Base-by-base conservation (phyloP, 1,140 invertebrate genomes). In the Colletes latitarsis region DNA sequence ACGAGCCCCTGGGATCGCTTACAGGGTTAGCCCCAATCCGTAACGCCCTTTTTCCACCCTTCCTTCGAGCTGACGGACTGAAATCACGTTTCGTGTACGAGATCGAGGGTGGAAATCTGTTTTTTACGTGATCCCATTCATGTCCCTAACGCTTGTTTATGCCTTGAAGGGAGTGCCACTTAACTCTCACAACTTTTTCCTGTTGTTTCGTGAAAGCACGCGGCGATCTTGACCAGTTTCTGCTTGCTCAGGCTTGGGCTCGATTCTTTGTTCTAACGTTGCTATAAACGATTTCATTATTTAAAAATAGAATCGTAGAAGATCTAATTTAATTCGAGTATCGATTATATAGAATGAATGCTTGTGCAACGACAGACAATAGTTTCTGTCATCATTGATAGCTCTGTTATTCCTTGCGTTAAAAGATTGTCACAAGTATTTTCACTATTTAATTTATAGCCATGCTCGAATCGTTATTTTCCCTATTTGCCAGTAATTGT, bases 71-170 rank as follows among this genome's bases (percentile, higher is more conserved):
- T 87, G 86, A 81, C 88, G 87, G 89, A 72, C 73, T 72, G 82
- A 88, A 90, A 90, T 85, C 88, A 88, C 88, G 83, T 90, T 88
- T 84, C 88, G 87, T 82, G 80, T 84, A 79, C 81, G 70, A 71
- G 72, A 85, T 77, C 71, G 89, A 89, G 91, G 90, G 91, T 92
- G 87, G 84, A 91, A 92, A 91, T 91, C 86, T 89, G 88, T 91
- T 92, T 93, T 92, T 92, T 91, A 90, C 89, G 88, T 90, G 89
- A 92, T 92, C 86, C 88, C 89, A 90, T 91, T 91, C 85, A 82
- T 82, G 72, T 82, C 81, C 85, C 81, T 86, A 85, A 89, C 82
- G 82, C 88, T 84, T 89, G 80, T 89, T 87, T 90, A 90, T 88
- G 79, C 79, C 79, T 81, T 66, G 79, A 75, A 86, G 85, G 85